A percentile compares a stretch with the other conserved stretches of the same genome.
Conservation (phyloP, 2,113 vertebrate genomes). For the Salminus brasiliensis region DNA sequence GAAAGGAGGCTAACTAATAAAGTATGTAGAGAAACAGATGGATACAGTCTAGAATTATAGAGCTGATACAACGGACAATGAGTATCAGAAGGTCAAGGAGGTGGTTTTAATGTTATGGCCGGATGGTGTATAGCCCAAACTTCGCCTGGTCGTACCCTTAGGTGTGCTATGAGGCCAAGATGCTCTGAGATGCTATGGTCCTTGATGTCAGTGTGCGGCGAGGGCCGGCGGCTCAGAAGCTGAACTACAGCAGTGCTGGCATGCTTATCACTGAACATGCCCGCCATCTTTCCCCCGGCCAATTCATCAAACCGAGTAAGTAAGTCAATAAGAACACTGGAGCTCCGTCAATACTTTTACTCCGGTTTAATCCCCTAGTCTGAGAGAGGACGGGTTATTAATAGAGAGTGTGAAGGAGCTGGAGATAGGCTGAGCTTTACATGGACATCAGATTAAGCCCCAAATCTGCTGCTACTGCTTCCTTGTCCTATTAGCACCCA, state of each 20-base stretch:
- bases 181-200: not conserved
- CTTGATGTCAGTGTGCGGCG: not conserved
- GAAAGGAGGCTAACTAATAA: too few relatives aligned
- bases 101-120: too few relatives aligned
- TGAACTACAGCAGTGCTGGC: not conserved
- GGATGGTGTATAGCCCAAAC: not conserved
- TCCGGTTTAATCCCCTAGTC: conserved; percentile 38
- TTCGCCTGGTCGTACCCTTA: not conserved
- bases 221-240: not conserved
- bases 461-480: not conserved
- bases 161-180: not conserved
- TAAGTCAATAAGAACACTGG: conserved; percentile 49
- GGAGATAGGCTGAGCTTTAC: not conserved
- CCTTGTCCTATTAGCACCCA: conserved; percentile 3
- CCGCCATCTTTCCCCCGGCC: not conserved
- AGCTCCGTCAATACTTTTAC: conserved; percentile 51
- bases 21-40: too few relatives aligned
- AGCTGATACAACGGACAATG: too few relatives aligned
- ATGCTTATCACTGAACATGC: conserved; percentile 18
- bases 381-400: conserved; percentile 27
- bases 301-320: conserved; percentile 54
- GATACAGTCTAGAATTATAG: too few relatives aligned
- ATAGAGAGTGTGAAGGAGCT: conserved; percentile 6
- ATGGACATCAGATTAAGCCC: not conserved
- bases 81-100: too few relatives aligned